Base-by-base conservation (phyloP, 2,113 vertebrate species). In the Gymnocephalus cernua region DNA sequence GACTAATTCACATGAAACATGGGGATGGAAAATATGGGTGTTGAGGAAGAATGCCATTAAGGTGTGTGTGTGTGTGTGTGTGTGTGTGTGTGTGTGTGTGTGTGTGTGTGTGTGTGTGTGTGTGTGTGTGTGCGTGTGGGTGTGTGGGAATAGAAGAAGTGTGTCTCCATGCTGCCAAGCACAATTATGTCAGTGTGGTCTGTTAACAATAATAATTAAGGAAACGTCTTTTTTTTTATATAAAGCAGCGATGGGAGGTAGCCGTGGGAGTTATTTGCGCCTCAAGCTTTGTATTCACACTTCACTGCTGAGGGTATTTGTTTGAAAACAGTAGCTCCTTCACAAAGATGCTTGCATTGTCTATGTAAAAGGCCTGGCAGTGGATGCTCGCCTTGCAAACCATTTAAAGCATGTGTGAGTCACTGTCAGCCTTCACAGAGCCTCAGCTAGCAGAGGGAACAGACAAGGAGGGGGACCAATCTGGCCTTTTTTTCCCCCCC, bases 1-100 rank as follows among this genome's bases (percentile, higher is more conserved):
- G 80, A 87, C 81, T 81, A 90, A 89, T 77, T 90, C 68, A 70
- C 85, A 81, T 77, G 91, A 88, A 89, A 76, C 74, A 71, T 27
- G 68, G 71, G 72, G 29, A 79, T 84, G 88, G 88, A 92, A 92
- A 91, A 67, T 80, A 78, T 77, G 79, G 81, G 82, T 84, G 75
- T 85, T 62, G 69, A 89, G 88, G 68, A 90, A 82, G 77, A 82
- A 83, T 48, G 66, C 72, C 66, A 69, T 88, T 89, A 86, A 82
- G 19, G 50, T 38, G 3, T 51, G 38, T 68, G 45, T 68, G 47
- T 41, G 35, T 78, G 57, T 50, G 69, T 78, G 66, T 69, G 61
- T 54, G 35, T 41, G 21, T 48, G 19, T 54, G 47, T 38, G 25
- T 35, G 47, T 63, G 19, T 51, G 45, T 53, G 32, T 29, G 62